Percentiles rank a stretch among this genome's conserved stretches.
These are phyloP conservation scores for Danio jaintianensis DNA, from an alignment of 2,797 vertebrate species.

Conservation along the genomic window DNA sequence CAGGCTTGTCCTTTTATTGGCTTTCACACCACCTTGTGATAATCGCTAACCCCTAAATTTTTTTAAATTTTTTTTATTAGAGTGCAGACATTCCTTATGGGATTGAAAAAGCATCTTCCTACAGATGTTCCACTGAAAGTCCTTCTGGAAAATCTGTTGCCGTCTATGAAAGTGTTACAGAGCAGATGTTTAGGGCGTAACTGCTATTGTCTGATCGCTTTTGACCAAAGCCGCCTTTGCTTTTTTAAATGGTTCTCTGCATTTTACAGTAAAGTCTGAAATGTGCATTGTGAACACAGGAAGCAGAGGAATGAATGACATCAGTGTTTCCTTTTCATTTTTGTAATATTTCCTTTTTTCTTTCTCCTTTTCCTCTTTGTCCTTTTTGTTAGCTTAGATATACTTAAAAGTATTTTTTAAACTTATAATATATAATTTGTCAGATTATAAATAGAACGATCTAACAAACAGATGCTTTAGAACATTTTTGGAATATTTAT, in stretches of 20 bases:
- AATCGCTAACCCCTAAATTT: constrained; percentile 20
- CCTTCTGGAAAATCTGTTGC: constrained; percentile 3
- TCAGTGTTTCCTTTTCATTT: background rate
- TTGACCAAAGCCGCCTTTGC: constrained; percentile 1
- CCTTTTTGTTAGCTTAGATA: background rate
- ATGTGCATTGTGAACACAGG: constrained; percentile 1
- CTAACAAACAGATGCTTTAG: no score
- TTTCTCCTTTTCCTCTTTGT: background rate
- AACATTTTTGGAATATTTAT: no score
- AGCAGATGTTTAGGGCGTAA: constrained; percentile 12
- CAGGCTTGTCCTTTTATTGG: constrained; percentile 66
- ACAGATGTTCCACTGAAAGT: background rate
- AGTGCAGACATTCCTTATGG: background rate
- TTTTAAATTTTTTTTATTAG: background rate
- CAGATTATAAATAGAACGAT: no score
- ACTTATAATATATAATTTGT: no score
- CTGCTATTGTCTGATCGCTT: background rate
- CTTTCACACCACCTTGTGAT: constrained; percentile 63
- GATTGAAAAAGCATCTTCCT: constrained; percentile 4
- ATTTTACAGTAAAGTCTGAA: constrained; percentile 4
- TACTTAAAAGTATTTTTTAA: no score
- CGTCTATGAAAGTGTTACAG: constrained; percentile 7
- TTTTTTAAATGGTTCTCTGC: constrained; percentile 30
- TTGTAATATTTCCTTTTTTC: background rate
- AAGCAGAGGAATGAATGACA: constrained; percentile 30